phyloP scores from a whole-genome alignment of 2,113 vertebrate genomes.

The Nymphicus hollandicus region DNA sequence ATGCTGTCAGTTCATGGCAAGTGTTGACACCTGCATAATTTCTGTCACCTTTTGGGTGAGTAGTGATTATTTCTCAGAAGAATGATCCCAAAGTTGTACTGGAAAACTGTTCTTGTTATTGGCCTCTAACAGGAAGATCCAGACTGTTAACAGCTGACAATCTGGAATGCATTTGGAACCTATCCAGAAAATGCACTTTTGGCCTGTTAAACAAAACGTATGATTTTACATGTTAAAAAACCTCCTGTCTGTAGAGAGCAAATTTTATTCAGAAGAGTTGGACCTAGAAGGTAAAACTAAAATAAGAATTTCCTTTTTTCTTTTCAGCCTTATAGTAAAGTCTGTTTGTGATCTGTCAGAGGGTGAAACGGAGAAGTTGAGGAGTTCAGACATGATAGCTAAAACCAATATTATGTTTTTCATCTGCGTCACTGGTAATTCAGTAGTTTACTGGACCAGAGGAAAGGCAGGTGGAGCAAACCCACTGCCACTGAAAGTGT shows the following conservation, averaged over 20 bases:
- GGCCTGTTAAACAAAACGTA: neutral
- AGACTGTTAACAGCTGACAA: neutral
- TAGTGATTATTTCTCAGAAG: constrained; percentile 6
- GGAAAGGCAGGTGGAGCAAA: neutral
- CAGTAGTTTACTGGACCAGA: neutral
- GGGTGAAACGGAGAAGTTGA: neutral
- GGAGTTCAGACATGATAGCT: neutral
- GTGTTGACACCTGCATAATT: constrained; percentile 16
- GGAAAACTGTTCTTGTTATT: constrained; percentile 4
- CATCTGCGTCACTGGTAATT: neutral
- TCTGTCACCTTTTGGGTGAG: constrained; percentile 20
- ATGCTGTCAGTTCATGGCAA: constrained; percentile 12
- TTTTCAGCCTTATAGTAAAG: neutral
- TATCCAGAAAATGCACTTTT: neutral
- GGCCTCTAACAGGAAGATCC: neutral
- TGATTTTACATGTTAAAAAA: neutral
- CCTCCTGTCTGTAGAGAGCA: neutral
- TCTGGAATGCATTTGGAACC: neutral
- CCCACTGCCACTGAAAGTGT: neutral
- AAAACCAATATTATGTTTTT: neutral
- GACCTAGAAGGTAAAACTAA: neutral
- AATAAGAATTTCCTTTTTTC: neutral
- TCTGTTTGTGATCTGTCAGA: neutral
- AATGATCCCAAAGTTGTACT: constrained; percentile 9
- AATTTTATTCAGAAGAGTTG: neutral